Base-by-base conservation (phyloP, 2,113 vertebrate species). In the Hypocryptadius cinnamomeus region DNA sequence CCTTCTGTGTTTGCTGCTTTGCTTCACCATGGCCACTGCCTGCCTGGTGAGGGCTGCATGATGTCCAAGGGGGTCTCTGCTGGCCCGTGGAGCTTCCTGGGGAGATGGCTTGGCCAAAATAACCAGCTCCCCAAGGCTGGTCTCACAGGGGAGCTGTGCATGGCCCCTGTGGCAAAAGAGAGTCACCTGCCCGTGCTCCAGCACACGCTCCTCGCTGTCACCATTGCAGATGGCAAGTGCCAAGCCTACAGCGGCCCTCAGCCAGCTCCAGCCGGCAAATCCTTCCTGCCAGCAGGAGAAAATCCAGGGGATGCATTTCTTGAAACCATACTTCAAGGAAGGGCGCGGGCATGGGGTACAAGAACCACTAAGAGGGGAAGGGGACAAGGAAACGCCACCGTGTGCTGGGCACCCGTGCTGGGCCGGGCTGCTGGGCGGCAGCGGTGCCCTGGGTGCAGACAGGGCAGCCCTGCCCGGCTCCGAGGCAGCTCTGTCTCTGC, bases 291-390 rank as follows among this genome's bases (percentile, higher is more conserved):
- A 3, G n/a, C 47, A 64, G 44, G n/a, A 86, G 25, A 76, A 56
- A 85, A 45, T 11, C 56, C 53, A 68, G 60, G 71, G 21, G 23
- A 4, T 12, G 5, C 23, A 19, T 45, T 73, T 63, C 83, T 53
- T 78, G 61, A 89, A 79, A 76, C 57, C 4, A 0, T 14, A 3
- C 16, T 56, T 51, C 31, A 50, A 30, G 42, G 50, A 47, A 3
- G 0, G 7, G 60, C 0, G 0, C 64, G 57, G 48, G 48, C 56
- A 31, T 0, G 13, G 37, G 2, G 21, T 54, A 31, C 0, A 1
- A 70, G 77, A 59, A 27, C 12, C 64, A 70, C 35, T 20, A 56
- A 10, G 30, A 68, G 39, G 39, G 39, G 27, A 70, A 53, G 15
- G 44, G 33, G 21, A 42, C 35, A 63, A 30, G 47, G 48, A 72